Base-by-base conservation (phyloP, 1,140 invertebrate species). In the Micrasema longulum region DNA sequence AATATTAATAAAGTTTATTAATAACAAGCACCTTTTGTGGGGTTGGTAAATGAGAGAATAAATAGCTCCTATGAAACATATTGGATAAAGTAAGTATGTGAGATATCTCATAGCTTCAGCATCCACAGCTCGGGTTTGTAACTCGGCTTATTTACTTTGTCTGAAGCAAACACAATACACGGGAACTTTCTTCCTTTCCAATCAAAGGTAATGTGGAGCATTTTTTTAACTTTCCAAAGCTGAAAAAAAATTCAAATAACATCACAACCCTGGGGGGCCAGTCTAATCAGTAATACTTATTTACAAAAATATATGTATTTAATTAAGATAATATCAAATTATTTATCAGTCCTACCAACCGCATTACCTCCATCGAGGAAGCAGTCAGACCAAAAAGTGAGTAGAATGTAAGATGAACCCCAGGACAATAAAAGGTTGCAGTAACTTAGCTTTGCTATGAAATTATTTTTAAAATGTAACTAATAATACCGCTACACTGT, bases 181-280 rank as follows among this genome's bases (percentile, higher is more conserved):
- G 84, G 77, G 4, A 82, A 76, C 16, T 38, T 60, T 77, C 31
- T 85, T 69, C 12, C 31, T 82, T 18, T 72, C 74, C 84, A 86
- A 43, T 83, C 81, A 7, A 93, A 76, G 67, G 89, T 88, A 5
- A 97, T 79, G 80, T 93, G 93, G 7, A 97, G 86, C 9, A 97
- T 94, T 82, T 98, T 98, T 73, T 91, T 94, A 7, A 96, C 90
- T 85, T 99, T 98, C 96, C 97, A 99, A 62, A 96, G 79, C 93
- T 97, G 55, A 0, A 41, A 60, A n/a, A 0, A 47, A 64, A 64
- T 6, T 23, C 22, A 45, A 23, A 77, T 26, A 45, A 7, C 26
- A 31, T 31, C 26, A 31, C 26, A 31, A 31, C n/a, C n/a, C n/a
- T n/a, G n/a, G n/a, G n/a, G n/a, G n/a, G n/a, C n/a, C n/a, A n/a